These are phyloP conservation scores for Dyspetes luteomarginatus DNA, from an alignment of 2,888 invertebrate species.

Conservation along the genomic window DNA sequence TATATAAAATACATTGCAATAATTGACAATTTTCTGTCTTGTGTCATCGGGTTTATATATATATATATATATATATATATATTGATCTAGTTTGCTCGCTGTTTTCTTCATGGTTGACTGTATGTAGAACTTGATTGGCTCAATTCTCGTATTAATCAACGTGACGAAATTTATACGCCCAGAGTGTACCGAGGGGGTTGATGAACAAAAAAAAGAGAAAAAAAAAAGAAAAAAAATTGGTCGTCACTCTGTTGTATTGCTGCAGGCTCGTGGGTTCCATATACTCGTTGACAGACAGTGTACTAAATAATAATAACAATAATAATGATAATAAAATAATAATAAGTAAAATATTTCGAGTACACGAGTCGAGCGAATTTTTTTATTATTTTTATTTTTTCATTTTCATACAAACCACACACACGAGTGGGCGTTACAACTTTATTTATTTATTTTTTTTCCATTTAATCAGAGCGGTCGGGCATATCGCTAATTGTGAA, in stretches of 20 bases:
- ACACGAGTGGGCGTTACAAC: constrained; percentile 23
- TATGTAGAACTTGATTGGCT: constrained; percentile 52
- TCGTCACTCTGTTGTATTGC: constrained; percentile 11
- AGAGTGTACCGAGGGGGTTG: constrained; percentile 20
- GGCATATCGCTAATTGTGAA: constrained; percentile 54
- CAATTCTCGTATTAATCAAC: constrained; percentile 60
- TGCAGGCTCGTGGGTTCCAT: no score
- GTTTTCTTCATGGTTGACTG: constrained; percentile 28
- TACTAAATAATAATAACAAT: constrained; percentile 1
- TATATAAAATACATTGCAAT: no score
- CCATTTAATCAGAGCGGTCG: constrained; percentile 50
- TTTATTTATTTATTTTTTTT: constrained; percentile 34
- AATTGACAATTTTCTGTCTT: no score
- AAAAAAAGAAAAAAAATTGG: constrained; percentile 48
- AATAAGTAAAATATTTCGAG: constrained; percentile 50
- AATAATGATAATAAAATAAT: constrained; percentile 23
- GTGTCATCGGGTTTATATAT: not conserved
- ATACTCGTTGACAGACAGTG: constrained; percentile 25
- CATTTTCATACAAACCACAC: constrained; percentile 34
- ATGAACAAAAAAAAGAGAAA: constrained; percentile 22
- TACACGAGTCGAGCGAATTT: constrained; percentile 51
- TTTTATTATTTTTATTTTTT: constrained; percentile 33
- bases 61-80: not conserved
- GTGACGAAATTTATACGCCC: constrained; percentile 60
- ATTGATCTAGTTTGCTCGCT: constrained; percentile 37